A percentile compares a stretch with the other conserved stretches of the same genome.
These are phyloP conservation scores for Stichodactyla helianthus DNA, from an alignment of 64 coral and sea anemone species.

Conservation along the genomic window DNA sequence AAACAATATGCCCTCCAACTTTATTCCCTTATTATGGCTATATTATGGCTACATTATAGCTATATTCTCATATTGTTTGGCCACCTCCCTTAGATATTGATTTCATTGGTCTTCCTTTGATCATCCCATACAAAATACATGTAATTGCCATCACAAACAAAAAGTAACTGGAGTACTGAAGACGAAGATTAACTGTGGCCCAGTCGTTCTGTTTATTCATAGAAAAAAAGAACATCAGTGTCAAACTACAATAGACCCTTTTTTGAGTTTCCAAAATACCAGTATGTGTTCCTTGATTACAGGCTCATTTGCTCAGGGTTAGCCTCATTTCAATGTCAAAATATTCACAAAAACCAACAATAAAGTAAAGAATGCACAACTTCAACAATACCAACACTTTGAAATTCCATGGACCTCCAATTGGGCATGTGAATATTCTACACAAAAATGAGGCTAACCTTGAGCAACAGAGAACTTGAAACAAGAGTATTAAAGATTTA, in stretches of 20 bases:
- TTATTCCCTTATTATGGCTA: neutral
- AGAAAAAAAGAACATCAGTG: neutral
- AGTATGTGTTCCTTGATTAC: too few relatives aligned
- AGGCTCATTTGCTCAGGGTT: too few relatives aligned
- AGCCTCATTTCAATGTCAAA: too few relatives aligned
- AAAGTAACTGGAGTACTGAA: slow-evolving; percentile 96
- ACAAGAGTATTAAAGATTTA: too few relatives aligned
- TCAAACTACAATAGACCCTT: neutral
- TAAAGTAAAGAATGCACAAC: too few relatives aligned
- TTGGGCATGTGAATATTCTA: too few relatives aligned
- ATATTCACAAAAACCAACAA: too few relatives aligned
- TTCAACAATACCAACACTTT: too few relatives aligned
- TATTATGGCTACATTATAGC: neutral
- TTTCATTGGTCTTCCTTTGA: slow-evolving; percentile 74
- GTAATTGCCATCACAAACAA: slow-evolving; percentile 93
- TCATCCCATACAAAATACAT: slow-evolving; percentile 90
- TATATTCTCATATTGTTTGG: neutral
- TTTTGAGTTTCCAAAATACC: neutral
- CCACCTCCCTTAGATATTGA: slow-evolving; percentile 33
- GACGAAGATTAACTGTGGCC: slow-evolving; percentile 60
- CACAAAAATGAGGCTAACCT: too few relatives aligned
- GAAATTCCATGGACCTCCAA: too few relatives aligned
- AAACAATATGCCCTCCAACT: too few relatives aligned
- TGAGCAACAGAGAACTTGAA: too few relatives aligned
- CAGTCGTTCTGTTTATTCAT: slow-evolving; percentile 30